Percentiles rank a stretch among this genome's conserved stretches.
Conservation (phyloP, 2,797 vertebrate genomes). For the Hemibagrus guttatus region DNA sequence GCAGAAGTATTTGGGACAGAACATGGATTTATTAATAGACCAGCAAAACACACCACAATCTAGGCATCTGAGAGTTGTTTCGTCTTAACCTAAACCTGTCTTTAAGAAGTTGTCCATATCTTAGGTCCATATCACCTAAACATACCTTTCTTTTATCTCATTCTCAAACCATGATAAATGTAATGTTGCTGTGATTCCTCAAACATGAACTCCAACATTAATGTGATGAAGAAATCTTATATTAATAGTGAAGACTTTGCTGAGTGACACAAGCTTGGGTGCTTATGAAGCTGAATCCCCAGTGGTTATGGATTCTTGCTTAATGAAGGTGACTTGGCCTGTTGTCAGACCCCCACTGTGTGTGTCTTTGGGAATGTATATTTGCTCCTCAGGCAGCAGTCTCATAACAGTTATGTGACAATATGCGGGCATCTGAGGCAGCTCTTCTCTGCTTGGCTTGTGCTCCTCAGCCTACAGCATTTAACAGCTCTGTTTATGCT, state of each 20-base stretch:
- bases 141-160: not conserved
- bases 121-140: conserved; percentile 20
- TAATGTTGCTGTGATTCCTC: not conserved
- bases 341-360: conserved; percentile 12
- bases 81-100: not conserved
- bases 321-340: conserved; percentile 6
- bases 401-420: conserved; percentile 6
- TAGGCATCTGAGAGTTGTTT: not conserved
- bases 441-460: conserved; percentile 17
- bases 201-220: not conserved
- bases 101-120: not conserved
- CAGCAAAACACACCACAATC: not conserved
- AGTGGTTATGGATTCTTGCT: conserved; percentile 16
- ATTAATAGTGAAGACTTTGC: conserved; percentile 7
- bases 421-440: conserved; percentile 16
- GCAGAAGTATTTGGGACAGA: not conserved
- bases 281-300: conserved; percentile 9
- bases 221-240: not conserved
- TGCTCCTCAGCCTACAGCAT: not conserved
- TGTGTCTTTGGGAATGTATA: conserved; percentile 1
- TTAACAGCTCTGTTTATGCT: not conserved
- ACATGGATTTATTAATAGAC: not conserved
- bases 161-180: not conserved
- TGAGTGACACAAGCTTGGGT: not conserved
- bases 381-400: not conserved